A percentile compares a stretch with the other conserved stretches of the same genome.
Evolutionary conservation across 1,140 invertebrate species (phyloP).

Genomic region (Kradibia gibbosae): DNA sequence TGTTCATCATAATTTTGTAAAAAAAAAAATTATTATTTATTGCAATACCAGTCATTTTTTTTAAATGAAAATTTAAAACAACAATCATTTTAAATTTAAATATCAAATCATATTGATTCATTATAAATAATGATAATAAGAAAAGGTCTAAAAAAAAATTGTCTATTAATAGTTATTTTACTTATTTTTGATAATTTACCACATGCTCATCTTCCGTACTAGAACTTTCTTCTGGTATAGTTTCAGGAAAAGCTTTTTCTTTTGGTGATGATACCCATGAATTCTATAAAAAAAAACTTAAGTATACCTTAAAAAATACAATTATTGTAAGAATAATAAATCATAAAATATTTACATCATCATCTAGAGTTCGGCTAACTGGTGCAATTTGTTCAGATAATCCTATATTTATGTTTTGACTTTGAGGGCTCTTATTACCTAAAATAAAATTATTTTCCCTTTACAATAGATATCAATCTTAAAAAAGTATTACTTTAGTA

Average conservation of each 20-base stretch:
- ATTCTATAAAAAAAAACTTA: conserved; percentile 65
- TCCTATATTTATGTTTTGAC: conserved; percentile 74
- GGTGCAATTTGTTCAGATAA: conserved; percentile 72
- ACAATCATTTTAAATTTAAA: no score
- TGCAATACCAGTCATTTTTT: no score
- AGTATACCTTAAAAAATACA: no score
- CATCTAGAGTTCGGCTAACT: conserved; percentile 59
- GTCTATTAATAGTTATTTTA: neutral
- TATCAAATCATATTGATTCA: no score
- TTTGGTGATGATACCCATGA: conserved; percentile 87
- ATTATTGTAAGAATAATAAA: neutral
- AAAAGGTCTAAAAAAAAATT: no score
- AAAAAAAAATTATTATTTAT: no score
- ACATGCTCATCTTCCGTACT: conserved; percentile 93
- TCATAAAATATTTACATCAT: conserved; percentile 63
- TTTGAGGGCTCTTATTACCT: conserved; percentile 76
- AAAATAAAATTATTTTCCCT: conserved; percentile 49
- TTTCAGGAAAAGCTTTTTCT: conserved; percentile 90
- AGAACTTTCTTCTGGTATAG: conserved; percentile 92
- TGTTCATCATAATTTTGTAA: no score
- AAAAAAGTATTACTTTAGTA: no score
- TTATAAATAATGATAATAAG: no score
- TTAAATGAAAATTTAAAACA: no score
- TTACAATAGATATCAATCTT: no score
- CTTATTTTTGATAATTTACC: conserved; percentile 69